Evolutionary conservation across 2,888 invertebrate species (phyloP).

Genomic region (Protonemura montana): DNA sequence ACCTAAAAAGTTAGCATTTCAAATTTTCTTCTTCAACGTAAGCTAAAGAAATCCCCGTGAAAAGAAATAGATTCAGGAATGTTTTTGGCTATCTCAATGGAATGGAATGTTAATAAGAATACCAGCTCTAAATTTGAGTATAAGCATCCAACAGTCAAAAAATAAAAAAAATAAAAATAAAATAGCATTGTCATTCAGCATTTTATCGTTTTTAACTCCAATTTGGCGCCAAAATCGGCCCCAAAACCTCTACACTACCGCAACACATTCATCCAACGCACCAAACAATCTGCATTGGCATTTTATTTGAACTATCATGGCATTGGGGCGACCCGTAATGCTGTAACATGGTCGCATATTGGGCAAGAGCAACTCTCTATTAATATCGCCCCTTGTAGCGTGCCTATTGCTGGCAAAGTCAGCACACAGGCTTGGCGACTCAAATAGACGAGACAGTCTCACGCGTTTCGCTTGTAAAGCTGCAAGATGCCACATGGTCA

Average conservation of each 20-base stretch:
- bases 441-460: neutral
- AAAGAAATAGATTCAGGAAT: too few species aligned
- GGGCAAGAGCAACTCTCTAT: neutral
- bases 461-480: too few species aligned
- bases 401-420: neutral
- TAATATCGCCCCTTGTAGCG: neutral
- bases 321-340: neutral
- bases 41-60: too few species aligned
- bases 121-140: too few species aligned
- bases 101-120: too few species aligned
- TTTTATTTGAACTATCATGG: neutral
- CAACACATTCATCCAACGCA: too few species aligned
- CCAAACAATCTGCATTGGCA: neutral
- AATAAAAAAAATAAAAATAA: too few species aligned
- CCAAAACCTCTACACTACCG: neutral
- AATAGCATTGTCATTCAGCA: neutral
- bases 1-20: too few species aligned
- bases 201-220: neutral
- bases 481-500: too few species aligned
- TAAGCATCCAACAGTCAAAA: too few species aligned
- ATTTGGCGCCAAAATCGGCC: neutral
- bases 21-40: too few species aligned
- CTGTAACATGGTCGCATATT: neutral
- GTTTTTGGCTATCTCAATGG: too few species aligned
- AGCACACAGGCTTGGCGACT: neutral